These are phyloP conservation scores for Hypomesus transpacificus DNA, from an alignment of 2,113 vertebrate species.

Conservation along the genomic window DNA sequence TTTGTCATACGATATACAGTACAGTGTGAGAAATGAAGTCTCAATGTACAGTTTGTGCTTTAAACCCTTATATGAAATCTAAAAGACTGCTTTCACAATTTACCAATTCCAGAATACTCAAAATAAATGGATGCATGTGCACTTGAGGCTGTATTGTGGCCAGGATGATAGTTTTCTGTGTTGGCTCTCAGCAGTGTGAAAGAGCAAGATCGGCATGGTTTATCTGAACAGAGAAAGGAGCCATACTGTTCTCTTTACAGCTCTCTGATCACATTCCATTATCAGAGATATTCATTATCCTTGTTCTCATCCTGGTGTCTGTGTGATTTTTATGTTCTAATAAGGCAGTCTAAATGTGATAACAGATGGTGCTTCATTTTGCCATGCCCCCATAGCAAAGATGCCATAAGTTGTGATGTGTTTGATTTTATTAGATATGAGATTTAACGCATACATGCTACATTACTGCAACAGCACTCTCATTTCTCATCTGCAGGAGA, in stretches of 20 bases:
- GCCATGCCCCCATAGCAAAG: slow-evolving; percentile 82
- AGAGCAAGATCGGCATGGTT: background rate
- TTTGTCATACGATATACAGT: slow-evolving; percentile 58
- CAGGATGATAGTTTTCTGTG: background rate
- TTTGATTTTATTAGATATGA: slow-evolving; percentile 99
- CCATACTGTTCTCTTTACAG: slow-evolving; percentile 29
- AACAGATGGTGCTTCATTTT: slow-evolving; percentile 96
- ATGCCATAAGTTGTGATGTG: slow-evolving; percentile 93
- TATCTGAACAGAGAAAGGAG: slow-evolving; percentile 8
- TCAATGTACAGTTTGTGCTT: too few relatives aligned
- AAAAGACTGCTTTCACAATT: background rate
- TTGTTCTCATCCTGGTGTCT: slow-evolving; percentile 51
- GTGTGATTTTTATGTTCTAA: slow-evolving; percentile 84
- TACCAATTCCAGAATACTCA: background rate
- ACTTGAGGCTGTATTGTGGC: background rate
- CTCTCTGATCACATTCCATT: slow-evolving; percentile 55
- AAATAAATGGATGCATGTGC: background rate
- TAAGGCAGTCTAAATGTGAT: slow-evolving; percentile 85
- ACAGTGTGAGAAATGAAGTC: background rate
- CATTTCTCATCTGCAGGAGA: slow-evolving; percentile 97
- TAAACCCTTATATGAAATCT: background rate
- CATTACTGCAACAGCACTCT: slow-evolving; percentile 94
- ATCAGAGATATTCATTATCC: slow-evolving; percentile 58
- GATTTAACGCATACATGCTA: slow-evolving; percentile 98
- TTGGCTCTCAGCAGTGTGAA: background rate